A percentile compares a stretch with the other conserved stretches of the same genome.
Conservation (phyloP, 2,797 vertebrate species). For the Enteromius thamalakanensis region DNA sequence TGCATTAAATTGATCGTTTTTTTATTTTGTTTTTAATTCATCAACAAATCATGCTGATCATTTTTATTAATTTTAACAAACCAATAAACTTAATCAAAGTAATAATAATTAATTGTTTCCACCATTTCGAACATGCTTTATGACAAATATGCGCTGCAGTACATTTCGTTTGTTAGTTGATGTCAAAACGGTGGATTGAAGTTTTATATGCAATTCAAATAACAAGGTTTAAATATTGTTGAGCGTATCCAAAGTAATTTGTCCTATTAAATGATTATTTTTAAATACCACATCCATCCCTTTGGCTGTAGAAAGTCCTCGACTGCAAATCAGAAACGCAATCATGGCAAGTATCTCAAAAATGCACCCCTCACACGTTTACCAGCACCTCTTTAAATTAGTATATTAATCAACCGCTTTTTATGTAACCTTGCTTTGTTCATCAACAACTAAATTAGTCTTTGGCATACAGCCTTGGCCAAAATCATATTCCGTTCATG, state of each 20-base stretch:
- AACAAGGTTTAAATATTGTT: too few relatives aligned
- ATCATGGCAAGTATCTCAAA: background rate
- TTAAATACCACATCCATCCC: too few relatives aligned
- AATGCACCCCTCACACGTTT: background rate
- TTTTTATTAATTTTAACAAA: background rate
- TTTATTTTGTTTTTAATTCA: background rate
- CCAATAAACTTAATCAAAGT: background rate
- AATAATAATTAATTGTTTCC: background rate
- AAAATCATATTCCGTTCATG: background rate
- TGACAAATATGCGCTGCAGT: background rate
- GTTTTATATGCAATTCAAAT: background rate
- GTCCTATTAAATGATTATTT: background rate
- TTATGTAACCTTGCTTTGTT: slow-evolving; percentile 5
- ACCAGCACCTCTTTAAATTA: background rate
- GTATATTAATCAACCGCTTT: background rate
- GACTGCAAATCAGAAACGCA: background rate
- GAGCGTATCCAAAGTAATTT: background rate
- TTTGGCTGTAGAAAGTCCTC: too few relatives aligned
- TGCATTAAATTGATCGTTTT: background rate
- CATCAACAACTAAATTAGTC: background rate
- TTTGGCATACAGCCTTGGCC: background rate
- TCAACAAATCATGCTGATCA: background rate
- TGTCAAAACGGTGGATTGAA: background rate
- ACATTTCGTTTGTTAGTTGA: background rate
- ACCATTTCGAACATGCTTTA: background rate